A percentile compares a stretch with the other conserved stretches of the same genome.
Evolutionary conservation across 2,888 invertebrate species (phyloP).

Genomic region (Rapana venosa): DNA sequence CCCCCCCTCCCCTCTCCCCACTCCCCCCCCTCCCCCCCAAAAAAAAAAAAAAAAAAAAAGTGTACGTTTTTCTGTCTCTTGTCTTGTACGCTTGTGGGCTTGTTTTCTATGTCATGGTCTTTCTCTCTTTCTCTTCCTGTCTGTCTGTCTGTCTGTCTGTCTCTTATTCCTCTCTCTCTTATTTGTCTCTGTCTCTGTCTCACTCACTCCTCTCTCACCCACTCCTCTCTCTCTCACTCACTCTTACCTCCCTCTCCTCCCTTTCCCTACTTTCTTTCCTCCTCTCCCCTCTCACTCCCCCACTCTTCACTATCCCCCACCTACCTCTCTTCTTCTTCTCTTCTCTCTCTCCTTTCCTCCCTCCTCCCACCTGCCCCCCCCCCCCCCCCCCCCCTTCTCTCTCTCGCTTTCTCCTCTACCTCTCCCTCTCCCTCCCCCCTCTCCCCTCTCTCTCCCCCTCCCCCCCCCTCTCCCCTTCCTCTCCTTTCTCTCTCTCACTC

Average conservation of each 20-base stretch:
- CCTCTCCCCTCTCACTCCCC: not conserved
- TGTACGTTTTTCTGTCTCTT: too few species aligned
- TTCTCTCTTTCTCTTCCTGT: too few species aligned
- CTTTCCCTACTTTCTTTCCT: not conserved
- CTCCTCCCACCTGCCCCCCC: not conserved
- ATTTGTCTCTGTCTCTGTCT: slow-evolving; percentile 9
- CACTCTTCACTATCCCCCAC: not conserved
- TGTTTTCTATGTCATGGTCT: too few species aligned
- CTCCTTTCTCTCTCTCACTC: slow-evolving; percentile 20
- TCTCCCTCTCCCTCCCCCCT: not conserved
- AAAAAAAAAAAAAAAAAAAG: too few species aligned
- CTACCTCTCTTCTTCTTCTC: not conserved
- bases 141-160: too few species aligned
- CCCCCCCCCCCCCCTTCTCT: not conserved
- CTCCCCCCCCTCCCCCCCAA: slow-evolving; percentile 26
- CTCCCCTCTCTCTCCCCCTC: not conserved
- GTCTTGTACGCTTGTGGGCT: too few species aligned
- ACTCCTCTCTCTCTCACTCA: too few species aligned
- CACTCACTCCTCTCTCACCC: not conserved
- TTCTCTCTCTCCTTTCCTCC: not conserved
- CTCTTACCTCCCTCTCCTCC: not conserved
- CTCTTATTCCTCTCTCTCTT: slow-evolving; percentile 21
- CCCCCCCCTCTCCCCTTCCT: slow-evolving; percentile 11
- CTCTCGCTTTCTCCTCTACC: not conserved
- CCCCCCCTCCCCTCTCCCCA: not conserved